Percentiles rank a stretch among this genome's conserved stretches.
Conservation (phyloP, 2,113 vertebrate genomes). For the Trichechus manatus region DNA sequence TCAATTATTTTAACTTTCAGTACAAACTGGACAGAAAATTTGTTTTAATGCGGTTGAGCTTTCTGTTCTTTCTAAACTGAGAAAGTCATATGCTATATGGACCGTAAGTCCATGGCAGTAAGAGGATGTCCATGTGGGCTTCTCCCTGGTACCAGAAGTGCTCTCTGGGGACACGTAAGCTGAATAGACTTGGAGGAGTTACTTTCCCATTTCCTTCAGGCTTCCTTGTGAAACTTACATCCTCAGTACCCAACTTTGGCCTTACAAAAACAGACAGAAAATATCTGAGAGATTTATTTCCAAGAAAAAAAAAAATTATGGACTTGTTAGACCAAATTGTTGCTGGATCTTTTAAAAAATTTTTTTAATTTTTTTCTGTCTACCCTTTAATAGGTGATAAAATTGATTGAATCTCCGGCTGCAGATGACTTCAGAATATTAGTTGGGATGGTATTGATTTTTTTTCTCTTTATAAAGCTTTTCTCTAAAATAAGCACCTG, state of each 20-base stretch:
- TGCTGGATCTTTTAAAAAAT: constrained; percentile 39
- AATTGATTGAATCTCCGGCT: constrained; percentile 85
- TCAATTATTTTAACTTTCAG: constrained; percentile 84
- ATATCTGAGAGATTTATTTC: constrained; percentile 23
- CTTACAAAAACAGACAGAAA: neutral
- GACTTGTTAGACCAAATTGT: constrained; percentile 70
- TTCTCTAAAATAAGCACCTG: constrained; percentile 80
- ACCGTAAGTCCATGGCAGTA: neutral
- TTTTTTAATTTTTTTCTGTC: constrained; percentile 59
- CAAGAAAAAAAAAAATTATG: neutral
- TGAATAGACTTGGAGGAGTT: neutral
- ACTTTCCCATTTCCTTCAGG: neutral
- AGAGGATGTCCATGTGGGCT: neutral
- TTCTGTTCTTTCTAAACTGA: constrained; percentile 57
- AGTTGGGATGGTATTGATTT: constrained; percentile 81
- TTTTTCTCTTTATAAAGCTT: constrained; percentile 66
- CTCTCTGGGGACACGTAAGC: neutral
- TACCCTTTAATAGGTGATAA: constrained; percentile 85
- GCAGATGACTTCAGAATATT: constrained; percentile 81
- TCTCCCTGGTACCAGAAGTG: neutral
- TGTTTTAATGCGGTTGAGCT: constrained; percentile 41
- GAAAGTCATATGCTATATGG: neutral
- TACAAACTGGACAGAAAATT: constrained; percentile 77
- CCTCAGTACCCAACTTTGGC: neutral
- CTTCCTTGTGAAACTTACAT: constrained; percentile 21